Evolutionary conservation across 35 echinoderm and acorn worm species (phyloP).

Genomic region (Heliocidaris erythrogramma): DNA sequence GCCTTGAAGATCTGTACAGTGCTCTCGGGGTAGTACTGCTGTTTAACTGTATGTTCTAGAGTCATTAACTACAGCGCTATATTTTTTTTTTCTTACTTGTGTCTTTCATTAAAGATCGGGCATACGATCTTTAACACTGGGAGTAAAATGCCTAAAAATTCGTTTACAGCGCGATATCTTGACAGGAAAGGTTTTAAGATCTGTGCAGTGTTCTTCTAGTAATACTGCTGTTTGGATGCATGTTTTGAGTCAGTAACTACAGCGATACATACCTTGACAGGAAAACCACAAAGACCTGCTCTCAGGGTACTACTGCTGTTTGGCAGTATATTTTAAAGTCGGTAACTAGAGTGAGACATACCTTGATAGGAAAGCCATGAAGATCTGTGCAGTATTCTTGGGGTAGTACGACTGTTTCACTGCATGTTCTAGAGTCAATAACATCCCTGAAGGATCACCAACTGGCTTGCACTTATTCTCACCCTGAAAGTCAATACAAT

Average conservation of each 20-base stretch:
- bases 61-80: not conserved
- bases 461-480: constrained; percentile 61
- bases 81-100: too few species aligned
- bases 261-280: too few species aligned
- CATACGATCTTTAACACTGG: too few species aligned
- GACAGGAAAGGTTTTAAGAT: constrained; percentile 43
- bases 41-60: constrained; percentile 52
- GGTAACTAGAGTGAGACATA: not conserved
- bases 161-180: too few species aligned
- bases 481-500: constrained; percentile 37
- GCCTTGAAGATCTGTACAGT: constrained; percentile 30
- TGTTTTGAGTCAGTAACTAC: constrained; percentile 31
- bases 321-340: too few species aligned
- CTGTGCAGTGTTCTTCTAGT: constrained; percentile 8
- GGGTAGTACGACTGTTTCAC: constrained; percentile 57
- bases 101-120: too few species aligned
- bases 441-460: constrained; percentile 36
- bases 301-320: too few species aligned
- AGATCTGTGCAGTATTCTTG: constrained; percentile 14
- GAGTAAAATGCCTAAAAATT: too few species aligned
- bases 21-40: constrained; percentile 52
- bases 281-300: too few species aligned
- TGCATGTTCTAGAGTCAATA: constrained; percentile 49
- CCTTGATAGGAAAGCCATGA: constrained; percentile 52
- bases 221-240: constrained; percentile 53